Evolutionary conservation across 1,140 invertebrate species (phyloP), one percentile per base, ranked within the genome.

Genomic region (Zaprionus capensis): DNA sequence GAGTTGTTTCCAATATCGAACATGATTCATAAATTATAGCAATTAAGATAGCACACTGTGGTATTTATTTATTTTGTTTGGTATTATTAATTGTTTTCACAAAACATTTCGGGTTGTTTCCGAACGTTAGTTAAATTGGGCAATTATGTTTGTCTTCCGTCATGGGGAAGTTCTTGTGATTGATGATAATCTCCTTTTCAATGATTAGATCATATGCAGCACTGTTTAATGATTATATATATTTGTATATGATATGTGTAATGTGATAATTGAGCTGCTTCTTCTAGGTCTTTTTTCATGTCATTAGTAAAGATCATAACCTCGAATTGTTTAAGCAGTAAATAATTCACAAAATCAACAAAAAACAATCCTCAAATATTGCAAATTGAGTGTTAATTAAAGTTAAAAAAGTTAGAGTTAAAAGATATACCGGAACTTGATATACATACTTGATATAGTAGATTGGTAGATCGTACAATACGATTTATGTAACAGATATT

Each of bases 351-450:
- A 51, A 51, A 51, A 5, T 5, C 22, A 49, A 46, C 44, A 9
- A 0, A 24, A 51, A 51, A 7, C 2, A 0, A 11, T 51, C 4
- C 9, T 44, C 41, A 51, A 51, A 51, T 24, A 51, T 51, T 14
- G 46, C 46, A 51, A 51, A 51, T 51, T 51, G 46, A 51, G 20
- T 51, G 46, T 24, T 51, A 51, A 51, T 24, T 51, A n/a, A n/a
- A n/a, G n/a, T n/a, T n/a, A n/a, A n/a, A n/a, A n/a, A n/a, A n/a
- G n/a, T n/a, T 4, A 1, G 9, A 24, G 12, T 1, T 24, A 14
- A 14, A 7, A 51, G 7, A 17, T 46, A 46, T 46, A 15, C 15
- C 41, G n/a, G n/a, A 17, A 46, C 41, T n/a, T 46, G 41, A 9
- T 46, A 17, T 46, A 9, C n/a, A 46, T 46, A 20, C 20, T 20